phyloP scores from a whole-genome alignment of 37 sponge, comb jelly and placozoan genomes.

The Beroe ovata region DNA sequence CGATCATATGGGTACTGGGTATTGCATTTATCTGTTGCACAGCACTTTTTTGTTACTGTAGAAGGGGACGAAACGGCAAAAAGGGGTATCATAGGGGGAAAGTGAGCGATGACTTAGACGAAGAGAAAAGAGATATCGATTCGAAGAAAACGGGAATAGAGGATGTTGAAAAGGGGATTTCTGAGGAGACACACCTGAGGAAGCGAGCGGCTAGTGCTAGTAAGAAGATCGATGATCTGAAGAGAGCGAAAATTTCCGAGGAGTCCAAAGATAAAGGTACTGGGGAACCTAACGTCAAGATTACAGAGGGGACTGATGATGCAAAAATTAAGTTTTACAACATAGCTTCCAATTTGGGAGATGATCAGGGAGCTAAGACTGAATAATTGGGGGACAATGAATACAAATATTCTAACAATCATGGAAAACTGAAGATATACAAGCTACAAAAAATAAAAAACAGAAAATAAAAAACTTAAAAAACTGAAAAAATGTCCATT shows the following conservation, averaged over 20 bases:
- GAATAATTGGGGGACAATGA: too few relatives aligned
- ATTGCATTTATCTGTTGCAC: background rate
- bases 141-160: background rate
- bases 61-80: background rate
- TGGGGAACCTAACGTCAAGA: background rate
- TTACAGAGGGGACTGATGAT: background rate
- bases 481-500: too few relatives aligned
- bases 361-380: too few relatives aligned
- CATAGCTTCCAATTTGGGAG: background rate
- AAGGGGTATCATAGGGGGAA: background rate
- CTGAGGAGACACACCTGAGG: background rate
- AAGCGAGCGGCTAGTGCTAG: background rate
- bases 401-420: too few relatives aligned
- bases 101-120: background rate
- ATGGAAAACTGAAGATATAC: too few relatives aligned
- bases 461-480: background rate
- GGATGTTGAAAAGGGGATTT: background rate
- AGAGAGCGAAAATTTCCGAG: background rate
- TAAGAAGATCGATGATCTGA: too few relatives aligned
- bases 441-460: background rate
- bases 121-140: background rate
- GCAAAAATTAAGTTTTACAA: background rate
- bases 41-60: background rate
- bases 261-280: background rate
- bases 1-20: slow-evolving; percentile 1